Evolutionary conservation across 2,113 vertebrate genomes (phyloP).

Genomic region (Semicossyphus pulcher): DNA sequence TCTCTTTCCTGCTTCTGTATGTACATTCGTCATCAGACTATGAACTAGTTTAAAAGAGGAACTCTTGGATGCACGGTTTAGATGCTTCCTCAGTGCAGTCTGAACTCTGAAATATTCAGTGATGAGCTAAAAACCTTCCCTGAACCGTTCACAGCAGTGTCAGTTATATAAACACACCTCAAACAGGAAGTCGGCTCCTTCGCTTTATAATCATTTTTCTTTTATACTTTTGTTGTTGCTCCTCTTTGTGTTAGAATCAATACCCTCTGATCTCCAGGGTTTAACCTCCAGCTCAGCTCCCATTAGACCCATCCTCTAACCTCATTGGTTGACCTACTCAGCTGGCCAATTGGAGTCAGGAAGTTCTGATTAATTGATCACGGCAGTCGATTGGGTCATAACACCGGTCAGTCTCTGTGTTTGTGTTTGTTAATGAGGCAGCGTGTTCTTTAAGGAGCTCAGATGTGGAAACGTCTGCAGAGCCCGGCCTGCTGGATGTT

Average conservation of each 20-base stretch:
- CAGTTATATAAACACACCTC: constrained; percentile 34
- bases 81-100: constrained; percentile 7
- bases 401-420: not conserved
- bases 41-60: constrained; percentile 7
- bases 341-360: constrained; percentile 12
- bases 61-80: not conserved
- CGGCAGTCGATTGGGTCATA: constrained; percentile 11
- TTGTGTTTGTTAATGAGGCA: constrained; percentile 22
- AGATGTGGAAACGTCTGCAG: constrained; percentile 41
- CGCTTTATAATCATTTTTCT: not conserved
- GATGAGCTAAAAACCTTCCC: constrained; percentile 31
- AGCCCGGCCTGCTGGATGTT: constrained; percentile 31
- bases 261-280: constrained; percentile 19
- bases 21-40: constrained; percentile 3
- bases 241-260: constrained; percentile 1
- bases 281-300: constrained; percentile 30
- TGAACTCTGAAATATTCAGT: constrained; percentile 30
- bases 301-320: constrained; percentile 3
- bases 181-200: not conserved
- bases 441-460: constrained; percentile 33
- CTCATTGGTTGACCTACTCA: constrained; percentile 29
- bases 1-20: not conserved
- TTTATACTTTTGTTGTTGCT: not conserved
- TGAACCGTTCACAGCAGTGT: constrained; percentile 9
- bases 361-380: constrained; percentile 41